Base-by-base conservation (phyloP, 2,113 vertebrate species). In the Hippocampus guttulatus region DNA sequence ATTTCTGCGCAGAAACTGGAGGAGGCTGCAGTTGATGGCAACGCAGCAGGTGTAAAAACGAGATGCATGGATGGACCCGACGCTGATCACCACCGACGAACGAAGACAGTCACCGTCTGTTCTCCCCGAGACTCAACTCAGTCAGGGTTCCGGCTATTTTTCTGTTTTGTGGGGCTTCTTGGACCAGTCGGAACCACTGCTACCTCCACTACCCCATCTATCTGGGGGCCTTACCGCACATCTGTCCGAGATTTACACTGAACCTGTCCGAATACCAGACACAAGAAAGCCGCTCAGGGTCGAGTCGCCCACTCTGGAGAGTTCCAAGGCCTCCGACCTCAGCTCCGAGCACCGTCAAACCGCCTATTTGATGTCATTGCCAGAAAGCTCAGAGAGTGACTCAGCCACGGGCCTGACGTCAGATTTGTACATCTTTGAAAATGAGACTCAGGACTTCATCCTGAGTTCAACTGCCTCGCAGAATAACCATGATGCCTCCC, bases 361-460 rank as follows among this genome's bases (percentile, higher is more conserved):
- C 9, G 1, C 15, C 27, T 33, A 4, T 64, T 69, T 60, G 20
- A 79, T 75, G 43, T 75, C 79, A 0, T 70, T 64, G 58, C 85
- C 85, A 6, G 75, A 87, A 27, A 74, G 78, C 69, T 83, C 68
- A 27, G 87, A 84, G 10, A 71, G 43, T 38, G 74, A 85, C 20
- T 49, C 66, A 12, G 74, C 58, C 9, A 15, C 27, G 11, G 75
- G 47, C 2, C 45, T 75, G 21, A 23, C 76, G 71, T 74, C 83
- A 67, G 84, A 89, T 51, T 88, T 90, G 75, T 87, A 86, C 43
- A 91, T 89, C 67, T 84, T 79, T 81, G 88, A 91, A 76, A 84
- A 65, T 51, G 83, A 86, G 38, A 80, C 66, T 6, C 75, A 70
- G 5, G 78, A 87, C 63, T 84, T 84, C 20, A 73, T 79, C 66